Evolutionary conservation across 2,113 vertebrate species (phyloP), one percentile per base, ranked within the genome.

Genomic region (Caretta caretta): DNA sequence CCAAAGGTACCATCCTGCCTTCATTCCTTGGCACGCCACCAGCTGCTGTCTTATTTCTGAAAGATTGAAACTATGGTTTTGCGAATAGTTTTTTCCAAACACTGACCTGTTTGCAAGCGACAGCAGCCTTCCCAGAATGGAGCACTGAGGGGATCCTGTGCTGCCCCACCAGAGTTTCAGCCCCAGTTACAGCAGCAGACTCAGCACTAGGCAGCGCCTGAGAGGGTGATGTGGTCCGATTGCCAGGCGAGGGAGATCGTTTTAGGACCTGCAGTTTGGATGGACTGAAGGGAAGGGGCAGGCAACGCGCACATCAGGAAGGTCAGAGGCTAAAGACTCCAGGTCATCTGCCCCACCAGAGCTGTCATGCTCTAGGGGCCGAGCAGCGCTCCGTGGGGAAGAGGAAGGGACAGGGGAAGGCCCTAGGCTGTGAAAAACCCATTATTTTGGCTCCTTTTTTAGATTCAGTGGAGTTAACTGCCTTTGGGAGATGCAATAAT

Each of bases 381-480:
- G 0, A 31, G 1, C 0, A 38, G 22, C 12, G 38, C 51, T 42
- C 2, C 10, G 86, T 10, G 1, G 88, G 88, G 29, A 89, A 11
- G 42, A 42, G 5, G 42, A 42, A 42, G 42, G 42, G 42, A 42
- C 42, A n/a, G 1, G 10, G 4, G 46, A 82, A 38, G 80, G 93
- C 91, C 9, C 0, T 31, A 54, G 49, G 89, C 92, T 88, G 92
- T 59, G 86, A 48, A 89, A 93, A 92, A 22, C 0, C 76, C 83
- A 88, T 82, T 53, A 90, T 80, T 96, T 93, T 78, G 94, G 53
- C 3, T 91, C 50, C 8, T 86, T 38, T 51, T 93, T 93, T 29
- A 84, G 92, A 91, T 93, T 96, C 97, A 86, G 86, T 93, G n/a
- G 90, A 90, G 88, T 83, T 89, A 93, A 96, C 88, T 88, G 92